A percentile compares a stretch with the other conserved stretches of the same genome.
phyloP scores from a whole-genome alignment of 2,888 invertebrate genomes.

The Volucella bombylans region DNA sequence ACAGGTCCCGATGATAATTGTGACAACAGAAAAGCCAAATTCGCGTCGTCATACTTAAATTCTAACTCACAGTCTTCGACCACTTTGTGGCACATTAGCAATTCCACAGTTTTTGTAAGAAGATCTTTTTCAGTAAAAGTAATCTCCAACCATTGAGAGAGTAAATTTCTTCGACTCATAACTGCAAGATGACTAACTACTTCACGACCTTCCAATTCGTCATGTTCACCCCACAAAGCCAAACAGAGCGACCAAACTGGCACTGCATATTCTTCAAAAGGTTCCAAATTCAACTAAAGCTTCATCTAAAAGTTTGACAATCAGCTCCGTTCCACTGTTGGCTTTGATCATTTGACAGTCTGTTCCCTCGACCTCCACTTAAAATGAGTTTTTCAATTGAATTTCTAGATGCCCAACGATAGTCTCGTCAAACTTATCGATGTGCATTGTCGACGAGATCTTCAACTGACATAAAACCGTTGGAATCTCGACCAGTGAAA shows the following conservation, averaged over 20 bases:
- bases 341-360: conserved; percentile 80
- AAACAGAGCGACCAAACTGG: conserved; percentile 90
- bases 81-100: conserved; percentile 83
- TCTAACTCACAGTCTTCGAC: conserved; percentile 85
- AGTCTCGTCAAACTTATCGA: conserved; percentile 82
- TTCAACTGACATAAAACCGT: conserved; percentile 78
- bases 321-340: conserved; percentile 80
- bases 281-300: conserved; percentile 80
- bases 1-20: conserved; percentile 85
- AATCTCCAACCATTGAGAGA: conserved; percentile 86
- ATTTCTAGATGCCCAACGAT: conserved; percentile 86
- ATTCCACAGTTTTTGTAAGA: conserved; percentile 79
- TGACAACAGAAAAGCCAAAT: conserved; percentile 86
- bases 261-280: conserved; percentile 79
- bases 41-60: conserved; percentile 84
- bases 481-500: conserved; percentile 77
- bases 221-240: conserved; percentile 92
- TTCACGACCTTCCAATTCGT: conserved; percentile 84
- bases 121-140: conserved; percentile 83
- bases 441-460: conserved; percentile 77
- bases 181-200: conserved; percentile 83
- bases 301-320: conserved; percentile 84
- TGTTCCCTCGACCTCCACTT: conserved; percentile 83
- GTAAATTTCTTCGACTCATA: conserved; percentile 85
- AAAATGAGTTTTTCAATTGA: conserved; percentile 85